phyloP scores from a whole-genome alignment of 1,140 invertebrate genomes.

The Armadillidium nasatum region DNA sequence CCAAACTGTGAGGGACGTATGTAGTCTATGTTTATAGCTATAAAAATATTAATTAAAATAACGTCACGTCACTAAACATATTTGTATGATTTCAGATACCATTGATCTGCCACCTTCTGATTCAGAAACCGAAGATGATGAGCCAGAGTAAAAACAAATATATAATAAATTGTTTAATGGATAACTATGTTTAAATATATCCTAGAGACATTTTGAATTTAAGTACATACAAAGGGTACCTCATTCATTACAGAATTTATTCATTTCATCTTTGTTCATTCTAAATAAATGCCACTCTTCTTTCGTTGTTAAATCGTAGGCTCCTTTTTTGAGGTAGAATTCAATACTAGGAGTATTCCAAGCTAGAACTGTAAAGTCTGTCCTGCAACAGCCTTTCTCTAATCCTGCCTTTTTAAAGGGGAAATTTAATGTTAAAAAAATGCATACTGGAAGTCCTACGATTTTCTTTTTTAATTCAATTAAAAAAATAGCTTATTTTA shows the following conservation, averaged over 20 bases:
- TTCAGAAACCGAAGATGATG: not conserved
- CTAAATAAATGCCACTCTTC: constrained; percentile 1
- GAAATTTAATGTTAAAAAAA: not conserved
- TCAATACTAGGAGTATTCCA: constrained; percentile 10
- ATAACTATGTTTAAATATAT: too few relatives aligned
- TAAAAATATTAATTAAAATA: too few relatives aligned
- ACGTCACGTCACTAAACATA: too few relatives aligned
- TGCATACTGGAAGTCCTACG: not conserved
- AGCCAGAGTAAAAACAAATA: not conserved
- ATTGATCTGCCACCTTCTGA: not conserved
- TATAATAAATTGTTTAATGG: too few relatives aligned
- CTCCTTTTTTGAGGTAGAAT: not conserved
- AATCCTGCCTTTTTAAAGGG: not conserved
- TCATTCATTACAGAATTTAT: not conserved
- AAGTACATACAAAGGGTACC: too few relatives aligned
- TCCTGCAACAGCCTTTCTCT: not conserved
- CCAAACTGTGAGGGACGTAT: too few relatives aligned
- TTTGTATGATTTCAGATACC: not conserved
- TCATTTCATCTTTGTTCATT: not conserved
- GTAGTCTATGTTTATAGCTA: too few relatives aligned
- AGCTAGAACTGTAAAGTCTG: not conserved
- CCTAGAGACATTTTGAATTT: too few relatives aligned
- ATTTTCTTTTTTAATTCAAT: too few relatives aligned
- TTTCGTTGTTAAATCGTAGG: not conserved
- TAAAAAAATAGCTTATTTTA: too few relatives aligned